Evolutionary conservation across 2,113 vertebrate species (phyloP).

Genomic region (Pseudorectes ferrugineus): DNA sequence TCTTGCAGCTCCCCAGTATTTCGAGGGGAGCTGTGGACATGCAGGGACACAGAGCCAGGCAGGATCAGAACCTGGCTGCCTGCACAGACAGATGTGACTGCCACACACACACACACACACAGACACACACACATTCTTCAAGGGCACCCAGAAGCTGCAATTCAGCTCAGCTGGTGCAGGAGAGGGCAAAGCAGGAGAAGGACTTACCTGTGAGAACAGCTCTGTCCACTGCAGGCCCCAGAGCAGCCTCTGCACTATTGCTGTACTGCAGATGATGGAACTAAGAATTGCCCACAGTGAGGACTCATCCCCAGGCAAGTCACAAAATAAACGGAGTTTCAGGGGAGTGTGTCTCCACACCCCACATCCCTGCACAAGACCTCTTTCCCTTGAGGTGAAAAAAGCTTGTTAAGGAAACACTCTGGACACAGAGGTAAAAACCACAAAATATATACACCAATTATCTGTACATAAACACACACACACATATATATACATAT

Average conservation of each 20-base stretch:
- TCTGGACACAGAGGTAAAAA: background rate
- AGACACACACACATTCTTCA: background rate
- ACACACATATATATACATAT: accelerated
- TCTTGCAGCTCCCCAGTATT: background rate
- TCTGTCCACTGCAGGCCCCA: background rate
- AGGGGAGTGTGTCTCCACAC: background rate
- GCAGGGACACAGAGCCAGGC: background rate
- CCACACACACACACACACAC: background rate
- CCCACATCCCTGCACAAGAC: background rate
- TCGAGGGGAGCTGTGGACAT: background rate
- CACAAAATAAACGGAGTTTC: background rate
- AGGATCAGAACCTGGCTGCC: background rate
- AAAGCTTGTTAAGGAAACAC: background rate
- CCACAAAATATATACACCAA: background rate
- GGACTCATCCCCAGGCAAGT: background rate
- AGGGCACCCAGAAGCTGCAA: background rate
- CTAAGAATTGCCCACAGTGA: background rate
- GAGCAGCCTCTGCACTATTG: background rate
- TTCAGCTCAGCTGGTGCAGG: background rate
- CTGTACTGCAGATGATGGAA: background rate
- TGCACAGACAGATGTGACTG: background rate
- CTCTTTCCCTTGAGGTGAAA: background rate
- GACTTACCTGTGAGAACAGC: background rate
- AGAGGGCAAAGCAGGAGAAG: background rate
- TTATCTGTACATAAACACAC: background rate